These are phyloP conservation scores for Caenorhabditis sinica DNA, from an alignment of 2,888 invertebrate species.

Conservation along the genomic window DNA sequence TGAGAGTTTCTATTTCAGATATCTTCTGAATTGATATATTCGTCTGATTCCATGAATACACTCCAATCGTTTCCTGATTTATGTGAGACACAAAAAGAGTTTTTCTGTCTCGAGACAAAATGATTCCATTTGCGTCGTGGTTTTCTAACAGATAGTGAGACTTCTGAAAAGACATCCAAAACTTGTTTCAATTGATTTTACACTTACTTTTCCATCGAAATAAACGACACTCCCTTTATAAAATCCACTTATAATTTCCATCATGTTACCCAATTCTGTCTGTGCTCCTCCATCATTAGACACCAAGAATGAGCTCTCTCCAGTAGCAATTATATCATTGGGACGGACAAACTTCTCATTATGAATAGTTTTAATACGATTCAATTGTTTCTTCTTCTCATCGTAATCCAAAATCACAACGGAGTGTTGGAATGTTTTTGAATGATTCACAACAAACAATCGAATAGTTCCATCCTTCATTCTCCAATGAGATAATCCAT, in stretches of 20 bases:
- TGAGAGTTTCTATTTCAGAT: slow-evolving; percentile 51
- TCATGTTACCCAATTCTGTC: slow-evolving; percentile 52
- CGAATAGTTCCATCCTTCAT: slow-evolving; percentile 65
- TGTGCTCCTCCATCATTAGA: slow-evolving; percentile 74
- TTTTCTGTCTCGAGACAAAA: slow-evolving; percentile 60
- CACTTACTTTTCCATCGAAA: slow-evolving; percentile 68
- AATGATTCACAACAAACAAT: slow-evolving; percentile 71
- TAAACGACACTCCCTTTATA: slow-evolving; percentile 69
- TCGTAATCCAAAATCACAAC: slow-evolving; percentile 71
- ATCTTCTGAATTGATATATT: slow-evolving; percentile 16
- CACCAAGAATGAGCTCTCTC: slow-evolving; percentile 68
- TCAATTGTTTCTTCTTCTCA: slow-evolving; percentile 53
- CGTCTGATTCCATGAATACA: slow-evolving; percentile 58
- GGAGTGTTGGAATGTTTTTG: slow-evolving; percentile 67
- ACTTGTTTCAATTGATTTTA: not conserved
- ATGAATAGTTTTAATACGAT: slow-evolving; percentile 67
- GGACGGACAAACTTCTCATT: slow-evolving; percentile 71
- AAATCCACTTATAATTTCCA: slow-evolving; percentile 64
- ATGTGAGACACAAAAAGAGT: slow-evolving; percentile 70
- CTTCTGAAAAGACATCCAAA: slow-evolving; percentile 34
- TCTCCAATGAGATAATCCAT: slow-evolving; percentile 71
- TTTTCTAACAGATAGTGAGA: slow-evolving; percentile 52
- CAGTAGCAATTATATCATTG: slow-evolving; percentile 71
- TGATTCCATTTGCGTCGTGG: slow-evolving; percentile 70
- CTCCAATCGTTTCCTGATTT: slow-evolving; percentile 62